Percentiles rank a stretch among this genome's conserved stretches.
Evolutionary conservation across 2,888 invertebrate genomes (phyloP).

Genomic region (Fissipunctia ypsillon): DNA sequence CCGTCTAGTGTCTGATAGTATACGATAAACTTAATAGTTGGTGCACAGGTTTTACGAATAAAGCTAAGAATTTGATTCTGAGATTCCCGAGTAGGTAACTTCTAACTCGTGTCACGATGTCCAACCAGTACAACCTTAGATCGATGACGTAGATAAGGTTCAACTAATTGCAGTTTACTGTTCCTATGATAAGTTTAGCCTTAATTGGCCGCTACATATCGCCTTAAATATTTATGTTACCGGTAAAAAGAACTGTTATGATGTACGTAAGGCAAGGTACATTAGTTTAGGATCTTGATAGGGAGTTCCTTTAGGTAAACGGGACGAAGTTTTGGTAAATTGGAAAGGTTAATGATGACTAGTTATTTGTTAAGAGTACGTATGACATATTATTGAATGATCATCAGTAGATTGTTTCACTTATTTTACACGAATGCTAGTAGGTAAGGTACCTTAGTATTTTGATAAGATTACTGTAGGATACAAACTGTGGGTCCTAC

Average conservation of each 20-base stretch:
- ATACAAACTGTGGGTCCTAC: no score
- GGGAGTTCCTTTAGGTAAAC: not conserved
- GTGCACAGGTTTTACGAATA: not conserved
- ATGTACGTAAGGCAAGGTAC: not conserved
- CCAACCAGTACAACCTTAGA: slow-evolving; percentile 36
- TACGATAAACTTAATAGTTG: not conserved
- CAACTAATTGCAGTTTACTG: slow-evolving; percentile 60
- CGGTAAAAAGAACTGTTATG: slow-evolving; percentile 23
- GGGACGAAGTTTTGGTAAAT: not conserved
- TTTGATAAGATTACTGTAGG: not conserved
- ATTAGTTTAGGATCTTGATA: not conserved
- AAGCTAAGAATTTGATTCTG: not conserved
- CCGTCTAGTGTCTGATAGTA: not conserved
- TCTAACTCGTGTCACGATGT: slow-evolving; percentile 15
- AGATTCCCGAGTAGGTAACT: slow-evolving; percentile 12
- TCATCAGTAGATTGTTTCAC: not conserved
- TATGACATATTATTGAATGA: not conserved
- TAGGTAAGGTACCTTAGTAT: no score
- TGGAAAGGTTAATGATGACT: not conserved
- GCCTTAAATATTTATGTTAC: slow-evolving; percentile 32
- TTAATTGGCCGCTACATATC: slow-evolving; percentile 53
- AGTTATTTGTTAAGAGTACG: no score
- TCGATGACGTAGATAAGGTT: slow-evolving; percentile 49
- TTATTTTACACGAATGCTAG: no score
- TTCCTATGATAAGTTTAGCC: slow-evolving; percentile 51